Evolutionary conservation across 2,888 invertebrate species (phyloP).

Genomic region (Luffia ferchaultella): DNA sequence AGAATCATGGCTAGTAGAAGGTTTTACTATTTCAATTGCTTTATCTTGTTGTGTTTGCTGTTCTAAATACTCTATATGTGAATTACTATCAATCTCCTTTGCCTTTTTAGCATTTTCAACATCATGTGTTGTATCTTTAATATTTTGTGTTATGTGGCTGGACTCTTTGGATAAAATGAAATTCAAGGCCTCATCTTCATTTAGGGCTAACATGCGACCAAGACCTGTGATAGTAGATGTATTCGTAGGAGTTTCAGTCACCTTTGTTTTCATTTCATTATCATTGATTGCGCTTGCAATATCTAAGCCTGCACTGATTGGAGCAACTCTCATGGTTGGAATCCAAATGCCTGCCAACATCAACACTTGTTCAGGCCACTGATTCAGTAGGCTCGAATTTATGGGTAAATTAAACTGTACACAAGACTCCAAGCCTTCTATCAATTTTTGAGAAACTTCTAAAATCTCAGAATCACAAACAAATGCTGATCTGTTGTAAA

Average conservation of each 20-base stretch:
- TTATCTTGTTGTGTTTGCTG: conserved; percentile 9
- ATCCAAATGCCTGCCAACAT: conserved; percentile 87
- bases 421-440: conserved; percentile 79
- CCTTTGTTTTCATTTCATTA: conserved; percentile 50
- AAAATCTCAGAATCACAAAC: conserved; percentile 83
- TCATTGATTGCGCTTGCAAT: conserved; percentile 72
- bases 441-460: conserved; percentile 77
- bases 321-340: conserved; percentile 78
- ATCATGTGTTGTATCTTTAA: conserved; percentile 9
- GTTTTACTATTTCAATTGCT: conserved; percentile 28
- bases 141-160: conserved; percentile 26
- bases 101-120: conserved; percentile 8
- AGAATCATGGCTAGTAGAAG: conserved; percentile 35
- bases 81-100: background rate
- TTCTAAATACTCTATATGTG: background rate
- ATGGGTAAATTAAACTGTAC: conserved; percentile 78
- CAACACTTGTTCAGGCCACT: conserved; percentile 86
- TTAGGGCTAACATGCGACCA: conserved; percentile 60
- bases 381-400: conserved; percentile 88
- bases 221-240: conserved; percentile 41
- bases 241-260: conserved; percentile 40
- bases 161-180: conserved; percentile 68
- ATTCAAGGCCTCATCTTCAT: conserved; percentile 77
- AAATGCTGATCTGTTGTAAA: conserved; percentile 83
- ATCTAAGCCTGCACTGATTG: conserved; percentile 80